Base-by-base conservation (phyloP, 1,140 invertebrate genomes). In the Arctopsyche grandis region DNA sequence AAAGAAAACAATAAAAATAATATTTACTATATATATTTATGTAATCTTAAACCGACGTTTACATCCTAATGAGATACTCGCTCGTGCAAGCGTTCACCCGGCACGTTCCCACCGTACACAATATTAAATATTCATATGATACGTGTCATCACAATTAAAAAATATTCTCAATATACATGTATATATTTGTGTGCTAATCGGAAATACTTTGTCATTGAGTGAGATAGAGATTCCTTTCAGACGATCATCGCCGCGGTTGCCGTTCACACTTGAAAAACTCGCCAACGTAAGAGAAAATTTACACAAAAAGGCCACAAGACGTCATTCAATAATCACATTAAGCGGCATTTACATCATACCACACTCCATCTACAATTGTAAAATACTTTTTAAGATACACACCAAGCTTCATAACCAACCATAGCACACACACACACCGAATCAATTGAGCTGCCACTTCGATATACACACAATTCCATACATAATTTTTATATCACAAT, bases 281-380 rank as follows among this genome's bases (percentile, higher is more conserved):
- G 63, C 63, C 63, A 66, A 66, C 43, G 14, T 58, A 77, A 79
- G 58, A 56, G 43, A 66, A 81, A 75, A 29, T 46, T 73, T 79
- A 82, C 77, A 79, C 77, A 73, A 76, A 82, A 82, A 82, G 81
- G 81, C 81, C 81, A 82, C 81, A 77, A 82, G 77, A 82, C 79
- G 77, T 77, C 78, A 79, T 78, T 82, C 81, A 75, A 74, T 79
- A 82, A 78, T 82, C 77, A 79, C 77, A 38, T 77, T 75, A 82
- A 82, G 81, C 81, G 43, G 66, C 77, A 79, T 73, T 38, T 52
- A 52, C 58, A 60, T 26, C 24, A 22, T 66, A 66, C 63, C 21
- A 66, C 24, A 66, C 63, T 66, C 63, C 63, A 66, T 5, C 3
- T 52, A 38, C 29, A 38, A 38, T 38, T 38, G 1, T 4, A 38